Evolutionary conservation across 2,113 vertebrate genomes (phyloP).

Genomic region (Alligator sinensis): DNA sequence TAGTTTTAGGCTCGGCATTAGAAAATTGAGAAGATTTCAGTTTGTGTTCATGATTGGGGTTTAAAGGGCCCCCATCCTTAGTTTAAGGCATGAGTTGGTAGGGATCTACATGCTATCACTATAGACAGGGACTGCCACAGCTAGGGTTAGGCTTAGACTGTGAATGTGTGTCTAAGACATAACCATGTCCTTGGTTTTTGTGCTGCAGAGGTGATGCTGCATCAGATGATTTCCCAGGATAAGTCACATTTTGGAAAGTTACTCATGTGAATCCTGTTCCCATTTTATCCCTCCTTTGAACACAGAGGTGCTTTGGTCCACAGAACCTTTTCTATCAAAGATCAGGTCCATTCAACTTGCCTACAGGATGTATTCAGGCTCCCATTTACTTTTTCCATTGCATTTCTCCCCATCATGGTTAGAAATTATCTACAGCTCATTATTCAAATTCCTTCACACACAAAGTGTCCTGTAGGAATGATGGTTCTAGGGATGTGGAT

Average conservation of each 20-base stretch:
- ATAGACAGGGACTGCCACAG: too few relatives aligned
- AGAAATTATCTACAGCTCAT: neutral
- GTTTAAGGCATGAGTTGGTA: too few relatives aligned
- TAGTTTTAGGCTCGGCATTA: too few relatives aligned
- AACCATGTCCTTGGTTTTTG: neutral
- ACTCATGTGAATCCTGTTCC: neutral
- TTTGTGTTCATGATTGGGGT: too few relatives aligned
- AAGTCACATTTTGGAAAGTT: neutral
- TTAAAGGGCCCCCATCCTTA: too few relatives aligned
- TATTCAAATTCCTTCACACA: neutral
- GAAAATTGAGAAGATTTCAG: too few relatives aligned
- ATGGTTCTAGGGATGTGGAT: neutral
- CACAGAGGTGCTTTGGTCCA: neutral
- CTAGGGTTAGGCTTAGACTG: too few relatives aligned
- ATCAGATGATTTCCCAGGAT: neutral
- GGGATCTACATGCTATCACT: too few relatives aligned
- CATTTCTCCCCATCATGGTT: neutral
- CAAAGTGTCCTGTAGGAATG: neutral
- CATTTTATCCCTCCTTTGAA: neutral
- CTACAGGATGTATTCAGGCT: neutral
- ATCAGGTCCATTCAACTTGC: neutral
- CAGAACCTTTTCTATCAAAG: neutral
- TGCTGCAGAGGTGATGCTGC: neutral
- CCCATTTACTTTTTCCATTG: neutral
- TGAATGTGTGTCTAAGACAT: too few relatives aligned